Evolutionary conservation across 1,140 invertebrate genomes (phyloP), one percentile per base, ranked within the genome.

Genomic region (Pachypsylla venusta): DNA sequence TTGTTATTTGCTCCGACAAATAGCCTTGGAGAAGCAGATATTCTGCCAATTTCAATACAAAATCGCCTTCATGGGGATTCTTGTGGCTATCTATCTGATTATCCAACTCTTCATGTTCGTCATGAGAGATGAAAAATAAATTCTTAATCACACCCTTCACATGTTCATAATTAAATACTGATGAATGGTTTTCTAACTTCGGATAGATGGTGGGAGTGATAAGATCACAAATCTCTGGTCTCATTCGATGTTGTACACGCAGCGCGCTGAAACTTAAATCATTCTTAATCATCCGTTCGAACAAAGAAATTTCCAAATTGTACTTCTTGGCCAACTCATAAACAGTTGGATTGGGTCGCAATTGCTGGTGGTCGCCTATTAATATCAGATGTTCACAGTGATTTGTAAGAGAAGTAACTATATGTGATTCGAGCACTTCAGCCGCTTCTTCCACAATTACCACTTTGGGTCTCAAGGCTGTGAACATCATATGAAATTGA

Each of bases 391-490:
- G 90, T 69, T 91, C 63, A 61, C 85, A 87, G 42, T 75, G 64
- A 26, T 75, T 68, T n/a, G 81, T 83, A 7, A 93, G 70, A 25
- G 84, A 79, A 12, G 82, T 76, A 1, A 89, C 65, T 25, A 88
- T 81, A 65, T 89, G 86, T 13, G 81, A 70, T 67, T 92, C 89
- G 25, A 89, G 70, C 12, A 89, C 82, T 76, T 92, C 87, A 1
- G 86, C 88, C 0, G 89, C 88, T 74, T 92, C 89, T 72, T 92
- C 88, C 16, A 91, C 81, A 27, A 91, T 78, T 0, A 85, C 79
- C 13, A 89, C 82, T 60, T 77, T 73, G 28, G 82, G 77, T 53
- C 75, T 69, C 19, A 89, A 64, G 14, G 74, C 66, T 56, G 78
- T 67, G 16, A 90, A 66, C 12, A 84, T 61, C n/a, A 76, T 74